Evolutionary conservation across 2,113 vertebrate genomes (phyloP).

Genomic region (Chaenogobius annularis): DNA sequence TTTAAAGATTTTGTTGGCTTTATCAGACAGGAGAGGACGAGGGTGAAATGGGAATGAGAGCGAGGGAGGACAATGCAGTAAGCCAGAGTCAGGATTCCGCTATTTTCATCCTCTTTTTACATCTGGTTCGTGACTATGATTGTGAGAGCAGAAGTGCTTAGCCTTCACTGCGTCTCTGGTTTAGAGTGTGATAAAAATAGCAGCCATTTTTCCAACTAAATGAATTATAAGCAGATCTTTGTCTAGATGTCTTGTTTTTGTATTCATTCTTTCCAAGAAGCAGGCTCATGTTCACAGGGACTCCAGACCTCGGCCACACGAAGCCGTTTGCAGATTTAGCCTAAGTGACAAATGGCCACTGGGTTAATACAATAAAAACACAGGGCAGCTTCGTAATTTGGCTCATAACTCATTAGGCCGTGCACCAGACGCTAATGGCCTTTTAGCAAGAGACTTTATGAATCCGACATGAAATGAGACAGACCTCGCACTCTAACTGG

Average conservation of each 20-base stretch:
- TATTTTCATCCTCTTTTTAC: background rate
- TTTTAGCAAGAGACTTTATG: constrained; percentile 23
- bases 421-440: background rate
- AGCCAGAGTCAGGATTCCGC: too few relatives aligned
- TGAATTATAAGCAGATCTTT: constrained; percentile 35
- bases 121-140: background rate
- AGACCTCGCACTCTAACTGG: background rate
- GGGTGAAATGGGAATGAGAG: too few relatives aligned
- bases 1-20: too few relatives aligned
- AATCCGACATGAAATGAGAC: background rate
- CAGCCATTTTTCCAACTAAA: constrained; percentile 23
- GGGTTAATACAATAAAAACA: constrained; percentile 31
- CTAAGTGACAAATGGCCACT: constrained; percentile 47
- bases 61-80: too few relatives aligned
- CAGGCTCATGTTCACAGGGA: constrained; percentile 37
- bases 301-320: constrained; percentile 15
- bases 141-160: background rate
- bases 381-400: constrained; percentile 27
- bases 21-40: too few relatives aligned
- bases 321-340: background rate
- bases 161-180: constrained; percentile 17
- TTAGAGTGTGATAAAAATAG: constrained; percentile 34
- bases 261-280: constrained; percentile 38
- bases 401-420: constrained; percentile 16
- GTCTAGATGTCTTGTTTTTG: constrained; percentile 27